phyloP scores from a whole-genome alignment of 1,140 invertebrate species.

The Idris sp. region DNA sequence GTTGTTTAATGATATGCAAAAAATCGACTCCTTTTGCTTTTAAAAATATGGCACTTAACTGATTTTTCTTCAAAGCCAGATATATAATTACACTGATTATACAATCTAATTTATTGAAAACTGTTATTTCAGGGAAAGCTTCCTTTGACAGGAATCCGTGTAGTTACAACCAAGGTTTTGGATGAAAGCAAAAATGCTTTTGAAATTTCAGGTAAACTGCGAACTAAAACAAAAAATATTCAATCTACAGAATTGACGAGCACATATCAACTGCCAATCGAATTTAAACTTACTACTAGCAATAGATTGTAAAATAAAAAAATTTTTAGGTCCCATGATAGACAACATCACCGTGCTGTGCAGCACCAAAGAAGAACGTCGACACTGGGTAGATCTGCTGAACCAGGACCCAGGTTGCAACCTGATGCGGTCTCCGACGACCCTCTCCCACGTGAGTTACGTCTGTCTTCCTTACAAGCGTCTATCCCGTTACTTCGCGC shows the following conservation, averaged over 20 bases:
- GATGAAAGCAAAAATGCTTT: conserved; percentile 92
- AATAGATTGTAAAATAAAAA: too few relatives aligned
- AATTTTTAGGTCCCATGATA: conserved; percentile 86
- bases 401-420: conserved; percentile 81
- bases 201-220: conserved; percentile 91
- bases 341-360: conserved; percentile 93
- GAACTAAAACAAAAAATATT: too few relatives aligned
- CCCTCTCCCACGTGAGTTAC: conserved; percentile 75
- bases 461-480: conserved; percentile 77
- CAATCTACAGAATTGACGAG: too few relatives aligned
- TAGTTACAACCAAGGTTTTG: conserved; percentile 87
- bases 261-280: too few relatives aligned
- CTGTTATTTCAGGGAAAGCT: conserved; percentile 86
- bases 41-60: too few relatives aligned
- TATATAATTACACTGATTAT: neutral
- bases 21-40: too few relatives aligned
- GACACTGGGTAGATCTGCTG: conserved; percentile 91
- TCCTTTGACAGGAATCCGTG: conserved; percentile 89
- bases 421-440: conserved; percentile 73
- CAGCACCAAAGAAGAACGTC: conserved; percentile 89
- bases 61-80: too few relatives aligned
- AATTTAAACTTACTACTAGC: too few relatives aligned
- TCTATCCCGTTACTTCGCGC: conserved; percentile 86
- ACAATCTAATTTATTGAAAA: neutral
- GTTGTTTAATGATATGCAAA: too few relatives aligned